Evolutionary conservation across 1,140 invertebrate species (phyloP), one percentile per base, ranked within the genome.

Genomic region (Bactericera cockerelli): DNA sequence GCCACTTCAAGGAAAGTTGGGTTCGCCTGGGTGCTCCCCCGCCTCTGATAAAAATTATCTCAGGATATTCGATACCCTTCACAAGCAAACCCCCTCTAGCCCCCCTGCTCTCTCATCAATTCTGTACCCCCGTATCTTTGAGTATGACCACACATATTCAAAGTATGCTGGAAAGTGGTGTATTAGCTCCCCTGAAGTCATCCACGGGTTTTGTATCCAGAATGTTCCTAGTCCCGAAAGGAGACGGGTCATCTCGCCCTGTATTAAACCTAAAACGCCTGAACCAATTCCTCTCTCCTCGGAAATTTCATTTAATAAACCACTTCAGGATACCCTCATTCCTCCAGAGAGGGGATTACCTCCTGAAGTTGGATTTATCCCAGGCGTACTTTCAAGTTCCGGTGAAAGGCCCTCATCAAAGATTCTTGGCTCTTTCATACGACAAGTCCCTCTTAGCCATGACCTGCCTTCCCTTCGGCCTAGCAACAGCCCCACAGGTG

Each of bases 401-500:
- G 4, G 13, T 31, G 13, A 31, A 31, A 13, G 13, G 4, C 4
- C 4, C 28, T 13, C 28, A 31, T 13, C 28, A 31, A 13, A 31
- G 28, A 13, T 31, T 31, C 13, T 68, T 58, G 16, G 70, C 2
- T 54, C 36, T 70, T 16, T 54, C 57, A 22, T 69, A 70, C 65
- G 49, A 59, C 53, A 60, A 24, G 49, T 63, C 59, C 42, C 21
- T 67, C 6, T 28, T 63, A 1, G 62, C 67, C 62, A 65, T 64
- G 58, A 65, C 62, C 22, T 36, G 62, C 62, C 66, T 67, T 33
- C 62, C 63, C 61, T 70, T 63, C 31, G 63, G 61, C 19, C 65
- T 70, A 33, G 65, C 67, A 58, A 68, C 68, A 55, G 69, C 68
- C 54, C 67, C 68, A 28, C 62, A 64, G 28, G 68, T 58, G 8